Conservation (phyloP, 30 jellyfish, hydroid and myxozoan genomes). For the Pelagia noctiluca region DNA sequence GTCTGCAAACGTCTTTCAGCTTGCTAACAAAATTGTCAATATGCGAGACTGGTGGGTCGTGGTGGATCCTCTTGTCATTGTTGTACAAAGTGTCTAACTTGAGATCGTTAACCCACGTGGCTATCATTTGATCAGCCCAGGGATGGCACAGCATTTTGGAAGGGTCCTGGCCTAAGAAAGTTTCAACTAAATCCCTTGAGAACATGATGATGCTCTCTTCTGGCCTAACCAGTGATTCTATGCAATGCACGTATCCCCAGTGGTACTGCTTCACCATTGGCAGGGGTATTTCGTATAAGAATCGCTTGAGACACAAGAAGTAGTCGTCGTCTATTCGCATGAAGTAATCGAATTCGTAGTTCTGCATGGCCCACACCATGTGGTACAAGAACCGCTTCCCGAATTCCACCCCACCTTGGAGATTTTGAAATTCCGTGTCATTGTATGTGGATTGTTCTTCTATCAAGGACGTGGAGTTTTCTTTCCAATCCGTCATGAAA, state of each 20-base stretch:
- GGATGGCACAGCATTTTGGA: conserved; percentile 75
- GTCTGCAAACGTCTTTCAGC: conserved; percentile 56
- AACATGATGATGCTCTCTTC: conserved; percentile 83
- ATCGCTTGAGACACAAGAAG: conserved; percentile 70
- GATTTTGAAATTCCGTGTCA: conserved; percentile 73
- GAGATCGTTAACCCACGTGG: conserved; percentile 79
- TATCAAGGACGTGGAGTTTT: conserved; percentile 37
- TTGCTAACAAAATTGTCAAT: neutral
- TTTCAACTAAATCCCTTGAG: conserved; percentile 76
- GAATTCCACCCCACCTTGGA: conserved; percentile 82
- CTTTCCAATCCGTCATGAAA: conserved; percentile 74
- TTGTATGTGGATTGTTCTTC: conserved; percentile 45
- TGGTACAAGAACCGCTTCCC: conserved; percentile 88
- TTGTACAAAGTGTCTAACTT: conserved; percentile 32
- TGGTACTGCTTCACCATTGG: conserved; percentile 51
- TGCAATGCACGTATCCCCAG: conserved; percentile 90
- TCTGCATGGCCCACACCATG: conserved; percentile 88
- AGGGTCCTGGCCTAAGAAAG: conserved; percentile 75
- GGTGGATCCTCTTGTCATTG: conserved; percentile 78
- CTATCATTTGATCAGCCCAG: conserved; percentile 92
- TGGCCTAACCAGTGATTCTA: conserved; percentile 72
- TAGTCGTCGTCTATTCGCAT: conserved; percentile 88
- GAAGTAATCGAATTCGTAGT: conserved; percentile 82
- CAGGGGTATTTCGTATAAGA: conserved; percentile 66
- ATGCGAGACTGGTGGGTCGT: conserved; percentile 65